phyloP scores from a whole-genome alignment of 2,113 vertebrate genomes.

The Perognathus longimembris region DNA sequence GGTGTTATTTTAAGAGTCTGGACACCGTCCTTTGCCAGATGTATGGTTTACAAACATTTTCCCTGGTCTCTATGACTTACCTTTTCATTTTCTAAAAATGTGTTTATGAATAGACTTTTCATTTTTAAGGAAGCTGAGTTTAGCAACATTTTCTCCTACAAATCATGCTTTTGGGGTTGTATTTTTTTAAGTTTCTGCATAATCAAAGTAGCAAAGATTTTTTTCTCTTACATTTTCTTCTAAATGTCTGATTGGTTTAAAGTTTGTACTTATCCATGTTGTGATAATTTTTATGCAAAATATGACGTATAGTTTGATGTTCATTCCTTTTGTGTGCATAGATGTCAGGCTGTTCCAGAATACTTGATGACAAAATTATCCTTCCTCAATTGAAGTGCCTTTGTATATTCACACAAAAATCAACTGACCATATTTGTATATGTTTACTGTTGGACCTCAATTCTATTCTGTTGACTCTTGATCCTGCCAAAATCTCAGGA shows the following conservation, averaged over 20 bases:
- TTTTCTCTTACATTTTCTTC: not conserved
- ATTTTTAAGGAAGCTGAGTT: not conserved
- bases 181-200: not conserved
- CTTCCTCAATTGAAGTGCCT: not conserved
- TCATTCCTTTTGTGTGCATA: not conserved
- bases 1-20: not conserved
- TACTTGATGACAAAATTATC: not conserved
- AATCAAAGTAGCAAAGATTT: not conserved
- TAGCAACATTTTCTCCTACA: not conserved
- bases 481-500: not conserved
- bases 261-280: not conserved
- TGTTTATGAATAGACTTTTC: not conserved
- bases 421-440: not conserved
- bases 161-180: not conserved
- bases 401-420: not conserved
- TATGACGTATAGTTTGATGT: not conserved
- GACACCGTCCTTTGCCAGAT: not conserved
- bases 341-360: not conserved
- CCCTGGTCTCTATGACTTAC: not conserved
- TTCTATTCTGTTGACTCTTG: not conserved
- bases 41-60: constrained; percentile 20
- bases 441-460: not conserved
- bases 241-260: not conserved
- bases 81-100: constrained; percentile 1
- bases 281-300: not conserved